phyloP scores from a whole-genome alignment of 2,797 vertebrate species.

The Sebastes steindachneri region DNA sequence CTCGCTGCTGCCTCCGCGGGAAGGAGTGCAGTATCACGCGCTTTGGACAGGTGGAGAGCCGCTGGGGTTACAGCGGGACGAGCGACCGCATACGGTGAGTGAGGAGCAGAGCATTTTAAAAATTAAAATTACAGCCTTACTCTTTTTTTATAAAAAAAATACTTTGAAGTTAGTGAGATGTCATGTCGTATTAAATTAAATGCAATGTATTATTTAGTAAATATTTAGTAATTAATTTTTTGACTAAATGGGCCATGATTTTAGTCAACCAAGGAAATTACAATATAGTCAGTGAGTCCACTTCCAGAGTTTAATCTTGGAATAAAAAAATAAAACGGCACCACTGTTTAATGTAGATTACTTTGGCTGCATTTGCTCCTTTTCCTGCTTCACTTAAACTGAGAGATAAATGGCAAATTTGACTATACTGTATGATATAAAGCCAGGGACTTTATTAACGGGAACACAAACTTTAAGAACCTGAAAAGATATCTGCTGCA shows the following conservation, averaged over 20 bases:
- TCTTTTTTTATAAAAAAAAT: not conserved
- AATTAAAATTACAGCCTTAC: not conserved
- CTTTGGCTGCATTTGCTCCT: not conserved
- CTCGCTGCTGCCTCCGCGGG: slow-evolving; percentile 94
- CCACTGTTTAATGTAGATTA: not conserved
- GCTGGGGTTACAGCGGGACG: slow-evolving; percentile 98
- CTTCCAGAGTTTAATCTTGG: not conserved
- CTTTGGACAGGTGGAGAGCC: slow-evolving; percentile 97
- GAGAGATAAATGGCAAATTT: not conserved
- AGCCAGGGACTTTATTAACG: too few species aligned
- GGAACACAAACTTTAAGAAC: too few species aligned
- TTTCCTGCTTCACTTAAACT: not conserved
- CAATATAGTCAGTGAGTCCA: not conserved
- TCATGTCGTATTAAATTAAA: not conserved
- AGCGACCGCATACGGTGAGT: slow-evolving; percentile 94
- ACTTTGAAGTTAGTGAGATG: not conserved
- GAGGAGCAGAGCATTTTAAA: not conserved
- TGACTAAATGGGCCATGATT: not conserved
- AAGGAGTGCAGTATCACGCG: slow-evolving; percentile 96
- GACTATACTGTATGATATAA: not conserved
- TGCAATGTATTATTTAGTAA: not conserved
- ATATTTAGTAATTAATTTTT: not conserved
- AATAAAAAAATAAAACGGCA: not conserved
- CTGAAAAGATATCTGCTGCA: too few species aligned
- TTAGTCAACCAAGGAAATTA: not conserved